Evolutionary conservation across 2,888 invertebrate species (phyloP).

Genomic region (Panzeria rudis): DNA sequence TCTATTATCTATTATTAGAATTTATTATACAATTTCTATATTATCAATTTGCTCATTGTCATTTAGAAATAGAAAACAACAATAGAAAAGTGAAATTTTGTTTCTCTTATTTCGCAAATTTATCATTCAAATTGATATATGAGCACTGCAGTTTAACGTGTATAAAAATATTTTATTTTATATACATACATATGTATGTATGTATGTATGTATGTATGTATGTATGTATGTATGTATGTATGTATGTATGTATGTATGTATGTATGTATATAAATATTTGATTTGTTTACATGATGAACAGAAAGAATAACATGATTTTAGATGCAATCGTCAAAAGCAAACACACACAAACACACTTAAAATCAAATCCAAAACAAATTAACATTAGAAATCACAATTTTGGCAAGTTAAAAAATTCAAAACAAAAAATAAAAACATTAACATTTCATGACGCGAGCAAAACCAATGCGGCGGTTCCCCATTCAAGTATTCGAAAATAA

Average conservation of each 20-base stretch:
- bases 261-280: constrained; percentile 32
- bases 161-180: constrained; percentile 54
- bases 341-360: constrained; percentile 2
- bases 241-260: no score
- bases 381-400: constrained; percentile 36
- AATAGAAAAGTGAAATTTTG: constrained; percentile 14
- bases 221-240: no score
- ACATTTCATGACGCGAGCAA: constrained; percentile 28
- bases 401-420: constrained; percentile 53
- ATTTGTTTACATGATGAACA: constrained; percentile 43
- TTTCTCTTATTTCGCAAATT: constrained; percentile 9
- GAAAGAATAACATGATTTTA: constrained; percentile 6
- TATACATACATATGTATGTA: no score
- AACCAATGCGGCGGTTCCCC: constrained; percentile 10
- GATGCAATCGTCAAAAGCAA: not conserved
- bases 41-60: constrained; percentile 2
- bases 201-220: no score
- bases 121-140: constrained; percentile 11
- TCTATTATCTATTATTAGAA: not conserved
- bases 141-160: not conserved
- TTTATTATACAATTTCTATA: not conserved
- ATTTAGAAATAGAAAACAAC: not conserved
- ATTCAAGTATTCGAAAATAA: not conserved
- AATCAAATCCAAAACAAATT: constrained; percentile 48
- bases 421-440: constrained; percentile 43